phyloP scores from a whole-genome alignment of 2,888 invertebrate species.

The Drosophila peninsularis region DNA sequence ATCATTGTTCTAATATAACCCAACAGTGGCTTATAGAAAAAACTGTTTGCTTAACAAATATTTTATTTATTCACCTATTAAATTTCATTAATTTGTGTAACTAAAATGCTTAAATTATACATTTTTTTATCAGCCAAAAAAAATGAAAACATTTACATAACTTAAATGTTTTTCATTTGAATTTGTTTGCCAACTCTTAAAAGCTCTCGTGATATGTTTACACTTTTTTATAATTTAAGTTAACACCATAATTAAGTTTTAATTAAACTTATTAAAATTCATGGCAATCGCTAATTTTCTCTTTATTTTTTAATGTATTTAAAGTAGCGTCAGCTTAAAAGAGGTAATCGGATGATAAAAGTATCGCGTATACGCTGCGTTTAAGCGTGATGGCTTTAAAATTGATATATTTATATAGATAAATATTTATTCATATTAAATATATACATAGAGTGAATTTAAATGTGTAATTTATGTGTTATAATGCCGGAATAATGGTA shows the following conservation, averaged over 20 bases:
- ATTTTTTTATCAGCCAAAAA: not conserved
- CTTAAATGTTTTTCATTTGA: not conserved
- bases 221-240: slow-evolving; percentile 4
- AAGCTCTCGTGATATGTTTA: not conserved
- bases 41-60: too few relatives aligned
- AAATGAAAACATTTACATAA: not conserved
- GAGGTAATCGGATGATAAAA: slow-evolving; percentile 4
- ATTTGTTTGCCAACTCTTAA: slow-evolving; percentile 1
- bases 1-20: too few relatives aligned
- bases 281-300: slow-evolving; percentile 9
- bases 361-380: slow-evolving; percentile 4
- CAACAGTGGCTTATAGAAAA: too few relatives aligned
- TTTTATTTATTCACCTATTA: not conserved
- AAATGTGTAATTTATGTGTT: not conserved
- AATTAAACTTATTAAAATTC: slow-evolving; percentile 42
- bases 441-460: not conserved
- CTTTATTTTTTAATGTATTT: slow-evolving; percentile 10
- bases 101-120: not conserved
- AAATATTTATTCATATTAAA: not conserved
- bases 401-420: not conserved
- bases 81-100: not conserved
- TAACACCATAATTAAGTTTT: slow-evolving; percentile 30
- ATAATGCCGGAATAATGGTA: too few relatives aligned
- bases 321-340: slow-evolving; percentile 24
- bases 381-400: not conserved